Conservation (phyloP, 2,797 vertebrate genomes). For the Carapus acus region DNA sequence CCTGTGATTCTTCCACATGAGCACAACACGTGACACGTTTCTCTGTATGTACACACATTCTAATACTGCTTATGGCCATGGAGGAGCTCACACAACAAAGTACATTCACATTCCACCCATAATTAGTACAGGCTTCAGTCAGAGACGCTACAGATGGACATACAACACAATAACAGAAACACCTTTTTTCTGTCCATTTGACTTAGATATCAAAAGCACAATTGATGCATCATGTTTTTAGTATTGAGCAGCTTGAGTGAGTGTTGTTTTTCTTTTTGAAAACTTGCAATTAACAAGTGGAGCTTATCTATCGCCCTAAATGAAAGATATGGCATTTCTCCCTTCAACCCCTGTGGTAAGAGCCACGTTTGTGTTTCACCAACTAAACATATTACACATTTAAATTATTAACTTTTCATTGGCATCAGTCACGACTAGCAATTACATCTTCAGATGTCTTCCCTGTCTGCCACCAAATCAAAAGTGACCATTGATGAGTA, state of each 20-base stretch:
- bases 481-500: slow-evolving; percentile 56
- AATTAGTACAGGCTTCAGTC: slow-evolving; percentile 63
- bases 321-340: slow-evolving; percentile 63
- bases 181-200: slow-evolving; percentile 49
- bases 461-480: slow-evolving; percentile 38
- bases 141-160: slow-evolving; percentile 63
- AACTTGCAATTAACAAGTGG: slow-evolving; percentile 48
- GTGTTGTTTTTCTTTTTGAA: slow-evolving; percentile 57
- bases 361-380: slow-evolving; percentile 47
- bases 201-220: slow-evolving; percentile 63
- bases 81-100: slow-evolving; percentile 71
- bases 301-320: slow-evolving; percentile 65
- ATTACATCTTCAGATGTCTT: slow-evolving; percentile 41
- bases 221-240: slow-evolving; percentile 54
- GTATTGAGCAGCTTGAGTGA: slow-evolving; percentile 35
- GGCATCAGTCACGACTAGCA: slow-evolving; percentile 26
- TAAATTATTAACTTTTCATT: slow-evolving; percentile 32
- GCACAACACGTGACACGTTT: slow-evolving; percentile 75
- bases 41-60: slow-evolving; percentile 81
- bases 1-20: slow-evolving; percentile 70
- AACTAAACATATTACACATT: slow-evolving; percentile 42
- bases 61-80: slow-evolving; percentile 81
- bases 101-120: slow-evolving; percentile 77
- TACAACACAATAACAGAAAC: slow-evolving; percentile 56
- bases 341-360: slow-evolving; percentile 55